These are phyloP conservation scores for Tipula helvola DNA, from an alignment of 2,888 invertebrate genomes.

Conservation along the genomic window DNA sequence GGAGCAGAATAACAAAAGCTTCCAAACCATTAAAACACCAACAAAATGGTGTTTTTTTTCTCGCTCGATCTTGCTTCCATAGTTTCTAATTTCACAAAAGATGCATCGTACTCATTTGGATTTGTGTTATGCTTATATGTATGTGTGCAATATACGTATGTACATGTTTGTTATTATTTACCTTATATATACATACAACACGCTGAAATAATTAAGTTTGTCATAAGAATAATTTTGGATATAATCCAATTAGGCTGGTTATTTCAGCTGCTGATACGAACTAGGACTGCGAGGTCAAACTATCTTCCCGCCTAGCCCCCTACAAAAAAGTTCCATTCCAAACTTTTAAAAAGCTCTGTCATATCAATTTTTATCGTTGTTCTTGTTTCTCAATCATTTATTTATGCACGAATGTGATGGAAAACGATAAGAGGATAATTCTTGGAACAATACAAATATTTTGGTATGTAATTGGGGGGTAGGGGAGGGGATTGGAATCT, in stretches of 20 bases:
- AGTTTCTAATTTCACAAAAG: neutral
- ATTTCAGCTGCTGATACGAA: neutral
- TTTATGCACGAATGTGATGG: neutral
- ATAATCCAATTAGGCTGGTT: neutral
- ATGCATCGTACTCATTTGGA: no score
- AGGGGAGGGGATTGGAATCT: neutral
- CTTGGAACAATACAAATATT: neutral
- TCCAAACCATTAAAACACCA: neutral
- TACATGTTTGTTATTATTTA: neutral
- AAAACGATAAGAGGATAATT: neutral
- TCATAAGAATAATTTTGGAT: neutral
- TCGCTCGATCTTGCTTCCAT: neutral
- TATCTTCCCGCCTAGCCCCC: neutral
- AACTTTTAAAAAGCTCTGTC: neutral
- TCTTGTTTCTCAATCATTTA: neutral
- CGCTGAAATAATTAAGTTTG: neutral
- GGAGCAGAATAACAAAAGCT: neutral
- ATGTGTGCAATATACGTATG: neutral
- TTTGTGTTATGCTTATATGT: neutral
- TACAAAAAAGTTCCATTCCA: neutral
- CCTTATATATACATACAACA: no score
- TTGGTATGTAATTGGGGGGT: neutral
- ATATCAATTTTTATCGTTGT: neutral
- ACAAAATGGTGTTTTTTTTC: neutral
- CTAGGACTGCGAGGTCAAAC: neutral